A percentile compares a stretch with the other conserved stretches of the same genome.
These are phyloP conservation scores for Sebastolobus alascanus DNA, from an alignment of 2,797 vertebrate species.

Conservation along the genomic window DNA sequence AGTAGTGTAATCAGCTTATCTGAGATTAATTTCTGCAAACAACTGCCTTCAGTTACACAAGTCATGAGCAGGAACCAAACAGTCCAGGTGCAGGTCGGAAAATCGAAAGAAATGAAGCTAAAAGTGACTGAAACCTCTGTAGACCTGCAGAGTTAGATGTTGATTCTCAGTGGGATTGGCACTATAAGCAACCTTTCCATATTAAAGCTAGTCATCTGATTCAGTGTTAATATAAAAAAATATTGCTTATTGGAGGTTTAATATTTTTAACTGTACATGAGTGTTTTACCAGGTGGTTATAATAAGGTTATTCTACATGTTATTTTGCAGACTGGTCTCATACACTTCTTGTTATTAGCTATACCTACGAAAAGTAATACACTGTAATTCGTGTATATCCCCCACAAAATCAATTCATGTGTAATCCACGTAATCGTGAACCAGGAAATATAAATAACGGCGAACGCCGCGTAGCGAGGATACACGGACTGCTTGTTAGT, in stretches of 20 bases:
- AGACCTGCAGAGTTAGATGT: not conserved
- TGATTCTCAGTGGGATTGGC: not conserved
- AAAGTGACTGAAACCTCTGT: not conserved
- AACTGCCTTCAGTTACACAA: not conserved
- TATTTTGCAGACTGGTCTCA: no score
- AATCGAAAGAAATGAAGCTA: not conserved
- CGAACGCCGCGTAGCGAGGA: fast-evolving
- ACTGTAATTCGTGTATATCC: no score
- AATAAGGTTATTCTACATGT: no score
- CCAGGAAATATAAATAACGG: no score
- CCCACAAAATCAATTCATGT: no score
- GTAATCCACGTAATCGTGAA: no score
- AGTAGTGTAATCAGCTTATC: constrained; percentile 10
- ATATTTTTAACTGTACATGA: not conserved
- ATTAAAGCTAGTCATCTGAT: not conserved
- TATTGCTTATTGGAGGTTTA: not conserved
- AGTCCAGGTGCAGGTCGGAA: not conserved
- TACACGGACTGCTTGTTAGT: no score
- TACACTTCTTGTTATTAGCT: no score
- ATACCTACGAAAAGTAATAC: fast-evolving
- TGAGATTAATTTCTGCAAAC: constrained; percentile 7
- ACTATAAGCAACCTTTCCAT: not conserved
- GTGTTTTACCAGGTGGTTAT: not conserved
- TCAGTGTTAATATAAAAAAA: not conserved
- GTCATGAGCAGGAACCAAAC: not conserved